A percentile compares a stretch with the other conserved stretches of the same genome.
These are phyloP conservation scores for Myiozetetes cayanensis DNA, from an alignment of 2,113 vertebrate genomes.

Conservation along the genomic window DNA sequence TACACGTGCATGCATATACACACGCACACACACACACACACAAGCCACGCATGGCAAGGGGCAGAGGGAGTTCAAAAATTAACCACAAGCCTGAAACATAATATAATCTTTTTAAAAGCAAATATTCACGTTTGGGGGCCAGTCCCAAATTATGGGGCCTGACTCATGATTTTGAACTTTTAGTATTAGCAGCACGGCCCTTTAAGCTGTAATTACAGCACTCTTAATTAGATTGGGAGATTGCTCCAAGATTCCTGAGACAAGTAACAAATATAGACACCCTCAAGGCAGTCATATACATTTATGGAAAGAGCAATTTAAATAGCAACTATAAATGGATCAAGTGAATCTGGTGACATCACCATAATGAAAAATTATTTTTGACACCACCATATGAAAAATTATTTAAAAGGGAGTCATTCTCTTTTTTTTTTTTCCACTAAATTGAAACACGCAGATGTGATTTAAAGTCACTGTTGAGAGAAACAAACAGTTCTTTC, in stretches of 20 bases:
- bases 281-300: conserved; percentile 10
- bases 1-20: neutral
- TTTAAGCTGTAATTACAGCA: conserved; percentile 14
- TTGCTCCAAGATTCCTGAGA: conserved; percentile 37
- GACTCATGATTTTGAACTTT: neutral
- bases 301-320: conserved; percentile 43
- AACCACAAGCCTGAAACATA: neutral
- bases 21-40: too few relatives aligned
- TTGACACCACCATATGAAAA: neutral
- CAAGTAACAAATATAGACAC: conserved; percentile 42
- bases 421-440: neutral
- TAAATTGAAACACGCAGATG: neutral
- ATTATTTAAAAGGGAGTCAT: neutral
- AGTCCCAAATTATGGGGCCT: neutral
- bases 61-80: neutral
- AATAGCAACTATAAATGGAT: neutral
- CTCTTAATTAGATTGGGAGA: conserved; percentile 38
- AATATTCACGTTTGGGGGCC: neutral
- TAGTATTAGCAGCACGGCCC: neutral
- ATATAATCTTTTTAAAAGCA: neutral
- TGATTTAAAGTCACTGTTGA: neutral
- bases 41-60: neutral
- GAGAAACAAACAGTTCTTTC: neutral
- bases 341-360: neutral
- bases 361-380: neutral